Evolutionary conservation across 1,140 invertebrate genomes (phyloP).

Genomic region (Drosophila athabasca): DNA sequence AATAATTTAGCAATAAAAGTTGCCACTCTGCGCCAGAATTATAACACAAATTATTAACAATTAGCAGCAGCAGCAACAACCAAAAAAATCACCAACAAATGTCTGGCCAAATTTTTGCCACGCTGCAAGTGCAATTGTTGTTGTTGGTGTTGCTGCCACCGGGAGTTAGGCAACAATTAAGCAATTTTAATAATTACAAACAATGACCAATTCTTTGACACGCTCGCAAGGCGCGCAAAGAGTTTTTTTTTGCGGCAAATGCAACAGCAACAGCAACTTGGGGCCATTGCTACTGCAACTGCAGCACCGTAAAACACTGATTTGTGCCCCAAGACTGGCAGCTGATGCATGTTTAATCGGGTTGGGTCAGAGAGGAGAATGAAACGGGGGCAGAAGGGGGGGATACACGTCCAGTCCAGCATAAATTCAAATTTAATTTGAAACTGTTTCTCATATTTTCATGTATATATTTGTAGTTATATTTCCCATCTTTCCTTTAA

Average conservation of each 20-base stretch:
- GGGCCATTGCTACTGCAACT: conserved; percentile 8
- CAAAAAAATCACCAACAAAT: conserved; percentile 33
- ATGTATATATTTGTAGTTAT: too few species aligned
- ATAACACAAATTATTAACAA: conserved; percentile 72
- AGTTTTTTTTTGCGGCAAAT: conserved; percentile 67
- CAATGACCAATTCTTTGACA: conserved; percentile 82
- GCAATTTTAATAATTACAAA: conserved; percentile 82
- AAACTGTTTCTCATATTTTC: neutral
- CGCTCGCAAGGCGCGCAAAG: conserved; percentile 76
- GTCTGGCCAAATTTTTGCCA: conserved; percentile 42
- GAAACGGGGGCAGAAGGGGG: neutral
- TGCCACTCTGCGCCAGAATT: conserved; percentile 45
- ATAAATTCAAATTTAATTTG: conserved; percentile 5
- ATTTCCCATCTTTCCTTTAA: neutral
- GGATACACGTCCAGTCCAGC: neutral
- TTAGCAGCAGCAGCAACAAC: conserved; percentile 62
- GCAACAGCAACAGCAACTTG: conserved; percentile 26
- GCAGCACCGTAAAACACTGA: conserved; percentile 42
- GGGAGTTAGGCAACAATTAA: conserved; percentile 77
- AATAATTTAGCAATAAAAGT: conserved; percentile 76
- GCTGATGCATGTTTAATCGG: conserved; percentile 68
- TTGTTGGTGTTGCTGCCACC: conserved; percentile 33
- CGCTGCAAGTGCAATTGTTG: conserved; percentile 47
- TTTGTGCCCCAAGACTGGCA: conserved; percentile 34
- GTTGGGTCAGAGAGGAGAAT: neutral